Percentiles rank a stretch among this genome's conserved stretches.
Conservation (phyloP, 2,888 invertebrate species). For the Ecliptopera silaceata region DNA sequence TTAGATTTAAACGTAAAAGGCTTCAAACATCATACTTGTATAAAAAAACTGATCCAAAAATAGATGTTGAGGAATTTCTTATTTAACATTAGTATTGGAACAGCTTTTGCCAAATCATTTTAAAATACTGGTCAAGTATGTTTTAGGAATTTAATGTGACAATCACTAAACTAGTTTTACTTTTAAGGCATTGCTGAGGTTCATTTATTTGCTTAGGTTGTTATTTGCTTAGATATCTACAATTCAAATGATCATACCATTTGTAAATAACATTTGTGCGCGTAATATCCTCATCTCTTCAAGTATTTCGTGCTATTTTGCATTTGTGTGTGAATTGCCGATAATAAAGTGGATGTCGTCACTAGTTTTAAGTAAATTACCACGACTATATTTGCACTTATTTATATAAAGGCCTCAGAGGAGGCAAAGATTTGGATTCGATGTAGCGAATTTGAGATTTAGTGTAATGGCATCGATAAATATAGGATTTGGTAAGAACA, state of each 20-base stretch:
- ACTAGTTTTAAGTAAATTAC: constrained; percentile 32
- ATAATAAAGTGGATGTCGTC: constrained; percentile 34
- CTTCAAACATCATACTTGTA: too few relatives aligned
- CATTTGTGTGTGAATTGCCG: constrained; percentile 27
- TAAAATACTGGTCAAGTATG: not conserved
- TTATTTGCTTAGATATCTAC: not conserved
- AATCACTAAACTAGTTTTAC: not conserved
- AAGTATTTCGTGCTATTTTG: constrained; percentile 22
- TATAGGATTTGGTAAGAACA: not conserved
- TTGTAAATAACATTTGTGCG: constrained; percentile 1
- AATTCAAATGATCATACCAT: not conserved
- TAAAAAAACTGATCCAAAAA: too few relatives aligned
- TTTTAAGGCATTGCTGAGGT: not conserved
- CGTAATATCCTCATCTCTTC: constrained; percentile 28
- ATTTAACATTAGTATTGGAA: too few relatives aligned
- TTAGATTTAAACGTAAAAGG: too few relatives aligned
- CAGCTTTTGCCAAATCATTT: not conserved
- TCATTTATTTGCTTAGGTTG: not conserved
- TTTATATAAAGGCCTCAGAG: not conserved
- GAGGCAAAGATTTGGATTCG: not conserved
- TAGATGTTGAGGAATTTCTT: too few relatives aligned
- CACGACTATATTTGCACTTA: constrained; percentile 21
- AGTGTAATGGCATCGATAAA: not conserved
- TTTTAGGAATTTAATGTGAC: not conserved
- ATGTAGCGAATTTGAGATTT: not conserved